phyloP scores from a whole-genome alignment of 1,140 invertebrate species.

The Heliconius hermathena region DNA sequence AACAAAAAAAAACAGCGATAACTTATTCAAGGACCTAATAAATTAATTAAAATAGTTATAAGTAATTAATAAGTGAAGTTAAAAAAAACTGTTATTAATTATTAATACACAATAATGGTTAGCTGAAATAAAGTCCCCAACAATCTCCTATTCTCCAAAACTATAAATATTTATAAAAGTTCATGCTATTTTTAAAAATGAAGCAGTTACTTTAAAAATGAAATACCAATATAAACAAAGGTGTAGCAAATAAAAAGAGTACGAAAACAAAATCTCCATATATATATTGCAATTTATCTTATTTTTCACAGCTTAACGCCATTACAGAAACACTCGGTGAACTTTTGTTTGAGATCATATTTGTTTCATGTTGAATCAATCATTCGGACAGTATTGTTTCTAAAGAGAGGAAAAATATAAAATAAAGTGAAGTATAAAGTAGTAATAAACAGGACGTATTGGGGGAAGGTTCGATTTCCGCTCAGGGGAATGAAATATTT shows the following conservation, averaged over 20 bases:
- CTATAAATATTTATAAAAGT: no score
- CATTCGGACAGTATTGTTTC: not conserved
- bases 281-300: conserved; percentile 2
- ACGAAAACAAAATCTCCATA: not conserved
- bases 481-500: no score
- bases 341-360: conserved; percentile 7
- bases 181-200: not conserved
- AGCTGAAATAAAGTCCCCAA: no score
- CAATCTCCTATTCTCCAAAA: no score
- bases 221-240: not conserved
- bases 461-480: no score
- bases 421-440: not conserved
- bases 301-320: conserved; percentile 4
- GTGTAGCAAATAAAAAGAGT: not conserved
- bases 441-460: not conserved
- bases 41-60: no score
- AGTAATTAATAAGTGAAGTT: no score
- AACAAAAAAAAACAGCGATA: no score
- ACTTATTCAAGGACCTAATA: no score
- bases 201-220: not conserved
- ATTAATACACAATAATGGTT: no score
- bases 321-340: conserved; percentile 3
- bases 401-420: not conserved
- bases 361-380: not conserved
- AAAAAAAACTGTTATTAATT: no score